Evolutionary conservation across 2,797 vertebrate species (phyloP).

Genomic region (Catostomus latipinnis): DNA sequence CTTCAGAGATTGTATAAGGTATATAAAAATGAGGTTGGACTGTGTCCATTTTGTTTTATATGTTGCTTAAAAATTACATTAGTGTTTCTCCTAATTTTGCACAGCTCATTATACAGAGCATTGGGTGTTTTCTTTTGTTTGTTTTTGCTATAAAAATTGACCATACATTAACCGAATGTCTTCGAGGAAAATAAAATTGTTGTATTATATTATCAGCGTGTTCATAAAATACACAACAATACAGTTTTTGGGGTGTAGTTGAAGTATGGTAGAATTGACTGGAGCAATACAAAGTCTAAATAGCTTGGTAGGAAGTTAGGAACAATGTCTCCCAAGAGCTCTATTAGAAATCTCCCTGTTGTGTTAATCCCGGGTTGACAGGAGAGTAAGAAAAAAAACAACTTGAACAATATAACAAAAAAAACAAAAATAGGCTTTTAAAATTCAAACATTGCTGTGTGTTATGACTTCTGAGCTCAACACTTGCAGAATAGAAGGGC

Average conservation of each 20-base stretch:
- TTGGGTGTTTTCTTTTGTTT: background rate
- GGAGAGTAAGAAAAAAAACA: background rate
- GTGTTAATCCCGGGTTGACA: background rate
- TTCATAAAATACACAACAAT: background rate
- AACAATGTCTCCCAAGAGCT: background rate
- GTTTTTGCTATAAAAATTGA: background rate
- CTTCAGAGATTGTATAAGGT: too few relatives aligned
- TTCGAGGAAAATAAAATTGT: background rate
- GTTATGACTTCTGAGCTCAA: background rate
- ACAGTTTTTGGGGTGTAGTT: background rate
- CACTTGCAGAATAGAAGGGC: background rate
- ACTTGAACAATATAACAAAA: background rate
- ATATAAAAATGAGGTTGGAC: too few relatives aligned
- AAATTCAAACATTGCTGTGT: background rate
- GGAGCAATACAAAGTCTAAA: too few relatives aligned
- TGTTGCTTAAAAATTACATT: too few relatives aligned
- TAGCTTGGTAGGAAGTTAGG: background rate
- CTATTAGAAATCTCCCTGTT: background rate
- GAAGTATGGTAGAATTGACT: background rate
- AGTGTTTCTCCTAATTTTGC: too few relatives aligned
- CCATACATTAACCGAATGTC: too few relatives aligned
- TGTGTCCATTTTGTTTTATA: too few relatives aligned
- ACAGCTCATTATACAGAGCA: too few relatives aligned
- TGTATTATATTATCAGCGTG: background rate
- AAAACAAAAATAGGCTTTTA: background rate